Evolutionary conservation across 2,113 vertebrate genomes (phyloP), one percentile per base, ranked within the genome.

Genomic region (Xyrauchen texanus): DNA sequence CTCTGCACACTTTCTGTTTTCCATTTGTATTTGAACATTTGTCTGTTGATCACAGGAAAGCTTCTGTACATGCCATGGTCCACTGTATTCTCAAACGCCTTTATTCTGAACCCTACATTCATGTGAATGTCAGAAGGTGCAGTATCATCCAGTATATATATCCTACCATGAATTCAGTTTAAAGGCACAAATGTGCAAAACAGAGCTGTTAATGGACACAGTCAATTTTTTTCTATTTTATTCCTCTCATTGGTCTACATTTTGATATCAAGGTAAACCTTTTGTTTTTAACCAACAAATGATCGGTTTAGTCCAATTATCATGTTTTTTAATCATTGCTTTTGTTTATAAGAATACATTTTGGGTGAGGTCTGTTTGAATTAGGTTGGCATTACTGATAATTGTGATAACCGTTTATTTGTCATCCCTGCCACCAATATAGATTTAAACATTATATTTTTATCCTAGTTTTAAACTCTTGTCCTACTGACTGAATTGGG

Each of bases 401-500:
- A 77, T 87, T 61, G 68, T 66, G 42, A 47, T 78, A 55, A 55
- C 52, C 52, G 45, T 79, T 81, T 49, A 45, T 46, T 70, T 69
- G 67, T 84, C 68, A 65, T 72, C 77, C 74, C 66, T 76, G 78
- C 76, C 81, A 76, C 69, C 58, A 76, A 76, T 84, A 76, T 86
- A 74, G 79, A 86, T 82, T 34, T 84, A 34, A 81, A 78, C 82
- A 79, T 74, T n/a, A 81, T 4, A 85, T 84, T 74, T 55, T 63
- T 69, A 44, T 62, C 4, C 61, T 73, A 45, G 55, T 63, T 82
- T 77, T 87, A 87, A 88, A 84, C 80, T 81, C 87, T 86, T 90
- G 81, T 91, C 87, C 88, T 91, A 89, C 89, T 92, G 90, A 92
- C 89, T 91, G 89, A 92, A 82, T 81, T 80, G 78, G 83, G 78